Evolutionary conservation across 2,113 vertebrate genomes (phyloP).

Genomic region (Falco punctatus): DNA sequence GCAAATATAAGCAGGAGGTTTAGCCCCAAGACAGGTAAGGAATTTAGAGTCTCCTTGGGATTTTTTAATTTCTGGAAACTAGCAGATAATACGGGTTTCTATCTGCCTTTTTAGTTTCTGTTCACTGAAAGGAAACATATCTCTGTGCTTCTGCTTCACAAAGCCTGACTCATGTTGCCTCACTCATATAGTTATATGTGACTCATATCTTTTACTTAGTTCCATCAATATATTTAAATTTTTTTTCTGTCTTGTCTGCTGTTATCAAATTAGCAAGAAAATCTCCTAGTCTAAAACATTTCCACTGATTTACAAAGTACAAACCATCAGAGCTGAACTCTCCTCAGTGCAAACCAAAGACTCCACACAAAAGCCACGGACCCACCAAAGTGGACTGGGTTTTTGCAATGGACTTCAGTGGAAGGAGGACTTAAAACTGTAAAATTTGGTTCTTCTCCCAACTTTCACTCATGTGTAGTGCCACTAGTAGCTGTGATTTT

Average conservation of each 20-base stretch:
- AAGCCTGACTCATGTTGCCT: neutral
- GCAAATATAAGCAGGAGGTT: neutral
- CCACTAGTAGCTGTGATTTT: neutral
- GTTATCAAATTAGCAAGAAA: neutral
- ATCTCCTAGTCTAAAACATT: neutral
- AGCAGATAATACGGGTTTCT: rapidly evolving
- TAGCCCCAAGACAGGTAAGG: neutral
- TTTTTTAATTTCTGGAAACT: neutral
- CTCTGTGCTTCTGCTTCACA: neutral
- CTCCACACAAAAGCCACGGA: neutral
- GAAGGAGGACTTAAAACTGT: neutral
- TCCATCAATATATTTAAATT: neutral
- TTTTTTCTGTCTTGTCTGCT: neutral
- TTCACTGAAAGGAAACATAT: neutral
- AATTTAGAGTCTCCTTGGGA: neutral
- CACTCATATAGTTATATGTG: neutral
- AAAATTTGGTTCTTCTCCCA: neutral
- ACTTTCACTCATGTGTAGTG: neutral
- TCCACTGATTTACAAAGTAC: neutral
- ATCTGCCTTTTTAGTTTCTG: neutral
- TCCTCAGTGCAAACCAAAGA: neutral
- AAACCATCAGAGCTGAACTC: neutral
- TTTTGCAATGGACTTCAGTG: neutral
- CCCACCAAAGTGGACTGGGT: neutral
- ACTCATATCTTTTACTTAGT: neutral